Base-by-base conservation (phyloP, 1,140 invertebrate genomes). In the Aphelenchoides fujianensis region DNA sequence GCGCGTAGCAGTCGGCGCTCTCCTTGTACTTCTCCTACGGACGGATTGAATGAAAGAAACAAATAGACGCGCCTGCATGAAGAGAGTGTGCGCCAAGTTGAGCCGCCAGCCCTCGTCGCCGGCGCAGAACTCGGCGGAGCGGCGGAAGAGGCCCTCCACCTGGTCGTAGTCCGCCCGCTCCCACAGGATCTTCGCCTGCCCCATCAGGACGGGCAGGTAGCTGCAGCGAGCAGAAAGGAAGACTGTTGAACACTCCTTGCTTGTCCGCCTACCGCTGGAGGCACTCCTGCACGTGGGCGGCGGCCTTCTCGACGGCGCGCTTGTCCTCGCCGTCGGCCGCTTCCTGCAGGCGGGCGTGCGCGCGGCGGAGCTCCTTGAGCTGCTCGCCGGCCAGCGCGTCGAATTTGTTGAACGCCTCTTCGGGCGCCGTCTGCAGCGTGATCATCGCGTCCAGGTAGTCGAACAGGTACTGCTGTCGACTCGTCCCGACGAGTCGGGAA, bases 181-280 rank as follows among this genome's bases (percentile, higher is more conserved):
- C 96, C 96, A 98, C 81, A 95, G 96, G 74, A 98, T 96, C 88
- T 96, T 97, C 0, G 95, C 95, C 86, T 98, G 95, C 1, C 95
- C 93, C 95, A 98, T 98, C 7, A 98, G 88, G 12, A 98, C 92
- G 0, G 96, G 95, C 70, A 97, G 89, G 79, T 91, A 92, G 41
- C 88, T 89, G 68, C 59, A 77, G 73, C 48, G 69, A 57, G 64
- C 9, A n/a, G n/a, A n/a, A n/a, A n/a, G n/a, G n/a, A n/a, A n/a
- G n/a, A n/a, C n/a, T n/a, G 12, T 31, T 35, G n/a, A 34, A 2
- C 5, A 54, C 59, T 53, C n/a, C n/a, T n/a, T 19, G 36, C 63
- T 32, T 35, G 12, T 1, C 53, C 12, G 27, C 31, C 31, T 75
- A 76, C 69, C 67, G 28, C 68, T 82, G 78, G 48, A 80, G 16